These are phyloP conservation scores for Alligator mississippiensis DNA, from an alignment of 2,113 vertebrate species.

Conservation along the genomic window DNA sequence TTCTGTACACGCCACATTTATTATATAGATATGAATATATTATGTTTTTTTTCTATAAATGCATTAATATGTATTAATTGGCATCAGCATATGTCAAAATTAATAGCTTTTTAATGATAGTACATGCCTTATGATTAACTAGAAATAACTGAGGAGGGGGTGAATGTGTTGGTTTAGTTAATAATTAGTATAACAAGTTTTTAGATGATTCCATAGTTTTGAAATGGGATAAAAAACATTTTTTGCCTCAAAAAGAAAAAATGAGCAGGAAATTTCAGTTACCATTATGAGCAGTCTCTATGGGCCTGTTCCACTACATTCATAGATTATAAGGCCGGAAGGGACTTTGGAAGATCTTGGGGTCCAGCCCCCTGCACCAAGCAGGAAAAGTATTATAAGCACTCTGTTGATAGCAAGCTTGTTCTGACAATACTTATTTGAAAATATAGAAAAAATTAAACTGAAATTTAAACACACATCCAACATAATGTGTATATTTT, in stretches of 20 bases:
- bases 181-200: background rate
- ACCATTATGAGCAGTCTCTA: background rate
- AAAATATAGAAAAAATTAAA: background rate
- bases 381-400: background rate
- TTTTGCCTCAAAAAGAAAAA: background rate
- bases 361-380: too few relatives aligned
- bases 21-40: background rate
- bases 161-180: background rate
- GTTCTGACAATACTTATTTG: background rate
- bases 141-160: background rate
- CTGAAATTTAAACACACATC: background rate
- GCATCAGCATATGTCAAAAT: background rate
- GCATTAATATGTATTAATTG: constrained; percentile 29
- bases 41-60: background rate
- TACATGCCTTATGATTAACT: constrained; percentile 8
- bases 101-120: constrained; percentile 52
- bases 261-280: background rate
- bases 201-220: background rate
- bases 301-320: background rate
- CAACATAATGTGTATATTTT: background rate
- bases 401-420: background rate
- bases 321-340: too few relatives aligned
- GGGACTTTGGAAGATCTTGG: too few relatives aligned
- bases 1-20: background rate
- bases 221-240: background rate